Percentiles rank a stretch among this genome's conserved stretches.
Evolutionary conservation across 2,113 vertebrate species (phyloP).

Genomic region (Tachuris rubrigastra): DNA sequence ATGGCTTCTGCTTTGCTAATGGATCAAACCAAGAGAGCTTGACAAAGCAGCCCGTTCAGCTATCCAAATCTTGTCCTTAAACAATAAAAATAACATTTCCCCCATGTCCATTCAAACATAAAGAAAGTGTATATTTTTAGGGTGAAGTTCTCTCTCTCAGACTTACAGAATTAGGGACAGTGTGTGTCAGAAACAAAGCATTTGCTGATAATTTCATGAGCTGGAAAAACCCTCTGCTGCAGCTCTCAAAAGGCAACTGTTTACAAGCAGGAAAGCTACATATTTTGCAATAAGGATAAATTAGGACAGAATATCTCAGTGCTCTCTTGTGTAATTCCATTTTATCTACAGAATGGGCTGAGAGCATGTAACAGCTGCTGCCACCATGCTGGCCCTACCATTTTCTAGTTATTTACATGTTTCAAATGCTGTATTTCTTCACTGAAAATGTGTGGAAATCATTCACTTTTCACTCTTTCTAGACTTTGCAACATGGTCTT

Average conservation of each 20-base stretch:
- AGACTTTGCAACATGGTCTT: background rate
- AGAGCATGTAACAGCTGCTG: background rate
- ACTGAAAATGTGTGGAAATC: background rate
- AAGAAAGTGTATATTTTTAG: background rate
- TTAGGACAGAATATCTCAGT: background rate
- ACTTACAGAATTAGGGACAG: background rate
- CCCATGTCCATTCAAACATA: background rate
- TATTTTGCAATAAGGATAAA: background rate
- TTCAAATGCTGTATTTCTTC: background rate
- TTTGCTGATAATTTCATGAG: background rate
- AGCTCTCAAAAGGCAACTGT: constrained; percentile 17
- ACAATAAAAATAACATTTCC: background rate
- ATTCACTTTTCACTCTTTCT: background rate
- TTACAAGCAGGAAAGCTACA: background rate
- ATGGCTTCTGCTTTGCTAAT: background rate
- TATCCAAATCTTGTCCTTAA: background rate
- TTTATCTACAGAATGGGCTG: background rate
- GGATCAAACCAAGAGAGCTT: background rate
- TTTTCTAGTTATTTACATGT: background rate
- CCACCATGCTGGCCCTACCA: background rate
- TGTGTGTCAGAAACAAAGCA: background rate
- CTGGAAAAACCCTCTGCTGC: background rate
- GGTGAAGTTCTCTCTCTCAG: background rate
- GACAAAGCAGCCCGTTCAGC: background rate
- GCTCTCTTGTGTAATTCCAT: background rate